These are phyloP conservation scores for Mesoligia furuncula DNA, from an alignment of 2,888 invertebrate genomes.

Conservation along the genomic window DNA sequence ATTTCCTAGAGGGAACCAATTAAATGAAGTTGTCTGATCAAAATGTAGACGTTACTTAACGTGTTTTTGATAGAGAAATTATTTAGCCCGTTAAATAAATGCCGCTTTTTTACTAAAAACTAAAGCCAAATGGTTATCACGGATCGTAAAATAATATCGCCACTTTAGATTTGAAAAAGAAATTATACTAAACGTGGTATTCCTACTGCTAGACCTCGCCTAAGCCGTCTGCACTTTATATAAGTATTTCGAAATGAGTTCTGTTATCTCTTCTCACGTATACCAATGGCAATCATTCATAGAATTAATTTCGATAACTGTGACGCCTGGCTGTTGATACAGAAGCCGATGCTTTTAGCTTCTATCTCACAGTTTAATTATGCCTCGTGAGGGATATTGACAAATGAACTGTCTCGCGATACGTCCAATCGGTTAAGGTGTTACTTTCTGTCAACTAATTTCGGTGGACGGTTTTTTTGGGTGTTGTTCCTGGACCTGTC, in stretches of 20 bases:
- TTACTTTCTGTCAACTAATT: conserved; percentile 73
- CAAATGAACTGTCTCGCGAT: conserved; percentile 80
- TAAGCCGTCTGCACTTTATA: conserved; percentile 46
- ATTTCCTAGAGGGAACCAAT: conserved; percentile 80
- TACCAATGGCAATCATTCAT: conserved; percentile 84
- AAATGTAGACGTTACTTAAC: conserved; percentile 81
- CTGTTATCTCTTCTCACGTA: conserved; percentile 77
- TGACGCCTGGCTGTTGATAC: conserved; percentile 85
- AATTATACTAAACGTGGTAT: conserved; percentile 56
- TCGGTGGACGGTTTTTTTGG: conserved; percentile 66
- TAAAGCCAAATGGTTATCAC: conserved; percentile 68
- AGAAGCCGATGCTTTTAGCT: conserved; percentile 87
- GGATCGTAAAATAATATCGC: conserved; percentile 75
- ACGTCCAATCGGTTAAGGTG: conserved; percentile 77
- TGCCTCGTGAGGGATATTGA: conserved; percentile 77
- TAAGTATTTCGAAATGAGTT: conserved; percentile 70
- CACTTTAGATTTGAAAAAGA: conserved; percentile 67
- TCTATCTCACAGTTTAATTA: conserved; percentile 83
- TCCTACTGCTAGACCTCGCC: conserved; percentile 56
- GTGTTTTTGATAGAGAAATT: conserved; percentile 77
- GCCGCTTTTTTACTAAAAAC: conserved; percentile 67
- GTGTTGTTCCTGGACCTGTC: conserved; percentile 71
- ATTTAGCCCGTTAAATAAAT: conserved; percentile 80
- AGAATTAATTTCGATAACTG: conserved; percentile 87
- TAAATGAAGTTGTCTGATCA: conserved; percentile 83